Base-by-base conservation (phyloP, 1,140 invertebrate species). In the Drosophila watanabei region DNA sequence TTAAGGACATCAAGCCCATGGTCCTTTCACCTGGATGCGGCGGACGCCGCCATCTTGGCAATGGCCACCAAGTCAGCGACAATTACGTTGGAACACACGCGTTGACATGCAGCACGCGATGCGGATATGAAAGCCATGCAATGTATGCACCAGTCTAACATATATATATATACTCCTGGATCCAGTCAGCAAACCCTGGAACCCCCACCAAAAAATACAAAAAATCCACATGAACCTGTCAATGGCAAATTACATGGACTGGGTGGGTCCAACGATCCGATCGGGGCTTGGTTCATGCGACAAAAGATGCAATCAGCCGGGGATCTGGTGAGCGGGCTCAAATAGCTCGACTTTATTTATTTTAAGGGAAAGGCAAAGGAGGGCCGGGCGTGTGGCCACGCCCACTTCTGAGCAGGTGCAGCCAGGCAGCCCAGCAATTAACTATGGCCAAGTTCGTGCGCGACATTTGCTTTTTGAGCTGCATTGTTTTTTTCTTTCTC, bases 101-200 rank as follows among this genome's bases (percentile, higher is more conserved):
- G 86, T 91, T 91, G 86, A 90, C 86, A 90, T 90, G 86, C 86
- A 65, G 87, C 86, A 90, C 86, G 86, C 86, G 86, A 90, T 86
- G 79, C 82, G 84, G 79, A 90, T 75, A 85, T 81, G 79, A 68
- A 48, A 60, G 54, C 60, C 45, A 72, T 82, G 73, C 56, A 30
- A 54, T 72, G 41, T 71, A 58, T 65, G 51, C 52, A 51, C 37
- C 51, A 56, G 41, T 51, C 39, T 30, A 32, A 56, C 20, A 33
- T 16, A 52, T 32, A 32, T 37, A 14, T 24, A 56, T 20, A 56
- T 39, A 41, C 60, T 24, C 65, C 41, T 46, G 54, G 35, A 57
- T 37, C 65, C 30, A 49, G 18, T 20, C 37, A 20, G 32, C 69
- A 18, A 18, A 16, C 43, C 51, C 35, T n/a, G 24, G 52, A 51